Evolutionary conservation across 2,888 invertebrate genomes (phyloP).

Genomic region (Sericinus montela): DNA sequence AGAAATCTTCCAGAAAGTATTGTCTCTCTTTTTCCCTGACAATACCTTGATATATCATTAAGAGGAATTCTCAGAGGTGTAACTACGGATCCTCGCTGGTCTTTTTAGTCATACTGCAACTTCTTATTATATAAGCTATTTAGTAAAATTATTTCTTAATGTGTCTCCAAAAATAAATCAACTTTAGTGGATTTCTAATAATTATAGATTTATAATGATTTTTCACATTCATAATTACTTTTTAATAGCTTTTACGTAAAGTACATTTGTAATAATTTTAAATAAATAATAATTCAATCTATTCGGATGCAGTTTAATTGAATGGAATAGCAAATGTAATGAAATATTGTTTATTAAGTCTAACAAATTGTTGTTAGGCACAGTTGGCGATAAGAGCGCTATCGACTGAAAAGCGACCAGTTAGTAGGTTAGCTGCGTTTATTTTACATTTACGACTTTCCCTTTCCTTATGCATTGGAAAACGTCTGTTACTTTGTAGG

Average conservation of each 20-base stretch:
- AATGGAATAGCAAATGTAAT: conserved; percentile 10
- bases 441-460: conserved; percentile 26
- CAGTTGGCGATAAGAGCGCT: conserved; percentile 48
- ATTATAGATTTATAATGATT: not conserved
- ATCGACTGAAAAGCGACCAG: conserved; percentile 28
- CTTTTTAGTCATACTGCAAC: no score
- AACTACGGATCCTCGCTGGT: no score
- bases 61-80: no score
- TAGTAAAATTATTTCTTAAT: not conserved
- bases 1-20: no score
- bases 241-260: not conserved
- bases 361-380: conserved; percentile 46
- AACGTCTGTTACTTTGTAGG: conserved; percentile 8
- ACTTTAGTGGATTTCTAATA: conserved; percentile 2
- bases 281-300: conserved; percentile 1
- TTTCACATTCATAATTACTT: not conserved
- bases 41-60: no score
- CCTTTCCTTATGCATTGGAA: conserved; percentile 14
- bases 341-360: conserved; percentile 31
- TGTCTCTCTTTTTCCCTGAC: no score
- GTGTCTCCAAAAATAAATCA: not conserved
- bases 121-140: no score
- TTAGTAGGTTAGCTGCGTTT: conserved; percentile 24
- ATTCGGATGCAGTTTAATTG: conserved; percentile 1
- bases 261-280: not conserved